Evolutionary conservation across 2,113 vertebrate species (phyloP).

Genomic region (Rhineura floridana): DNA sequence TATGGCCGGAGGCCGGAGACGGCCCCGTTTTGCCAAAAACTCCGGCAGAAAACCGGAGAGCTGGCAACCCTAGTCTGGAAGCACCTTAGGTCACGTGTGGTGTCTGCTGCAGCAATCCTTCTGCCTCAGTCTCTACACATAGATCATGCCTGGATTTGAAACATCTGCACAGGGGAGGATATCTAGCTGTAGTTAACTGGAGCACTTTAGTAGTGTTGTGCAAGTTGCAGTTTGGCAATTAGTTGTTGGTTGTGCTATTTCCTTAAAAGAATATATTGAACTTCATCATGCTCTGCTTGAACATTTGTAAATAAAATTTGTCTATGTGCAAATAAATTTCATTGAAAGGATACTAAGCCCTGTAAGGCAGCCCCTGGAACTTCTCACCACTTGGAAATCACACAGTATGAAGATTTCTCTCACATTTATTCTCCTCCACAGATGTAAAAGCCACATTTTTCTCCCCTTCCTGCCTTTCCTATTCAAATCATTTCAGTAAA

Average conservation of each 20-base stretch:
- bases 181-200: background rate
- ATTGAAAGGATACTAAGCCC: background rate
- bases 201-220: no score
- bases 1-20: no score
- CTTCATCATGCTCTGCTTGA: background rate
- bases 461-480: background rate
- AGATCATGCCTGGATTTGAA: background rate
- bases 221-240: background rate
- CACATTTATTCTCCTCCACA: background rate
- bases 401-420: background rate
- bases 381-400: background rate
- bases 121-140: no score
- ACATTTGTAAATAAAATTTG: background rate
- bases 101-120: background rate
- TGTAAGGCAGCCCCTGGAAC: background rate
- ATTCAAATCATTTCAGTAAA: slow-evolving; percentile 34
- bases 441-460: background rate
- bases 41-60: no score
- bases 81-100: background rate
- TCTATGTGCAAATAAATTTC: background rate
- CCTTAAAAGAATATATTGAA: background rate
- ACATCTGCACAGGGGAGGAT: background rate
- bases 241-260: background rate
- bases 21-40: no score
- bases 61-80: no score